Evolutionary conservation across 2,888 invertebrate species (phyloP).

Genomic region (Lathronympha strigana): DNA sequence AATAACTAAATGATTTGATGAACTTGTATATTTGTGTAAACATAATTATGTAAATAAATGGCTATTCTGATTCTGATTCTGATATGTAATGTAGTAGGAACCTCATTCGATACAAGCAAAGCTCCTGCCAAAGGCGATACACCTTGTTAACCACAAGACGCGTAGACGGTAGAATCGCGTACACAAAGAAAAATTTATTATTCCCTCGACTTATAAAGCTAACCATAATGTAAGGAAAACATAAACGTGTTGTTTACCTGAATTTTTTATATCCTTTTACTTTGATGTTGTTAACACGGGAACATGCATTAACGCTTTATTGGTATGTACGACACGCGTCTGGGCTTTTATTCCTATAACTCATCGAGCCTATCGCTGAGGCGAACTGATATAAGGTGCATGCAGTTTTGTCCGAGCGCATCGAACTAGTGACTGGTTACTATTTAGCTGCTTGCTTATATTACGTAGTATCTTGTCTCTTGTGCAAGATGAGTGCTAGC

Average conservation of each 20-base stretch:
- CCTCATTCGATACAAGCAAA: slow-evolving; percentile 2
- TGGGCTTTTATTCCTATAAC: neutral
- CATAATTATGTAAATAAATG: no score
- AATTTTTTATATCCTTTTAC: slow-evolving; percentile 13
- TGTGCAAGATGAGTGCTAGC: no score
- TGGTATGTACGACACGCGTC: slow-evolving; percentile 9
- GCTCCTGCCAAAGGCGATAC: slow-evolving; percentile 3
- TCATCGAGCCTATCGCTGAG: neutral
- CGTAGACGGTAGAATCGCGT: slow-evolving; percentile 10
- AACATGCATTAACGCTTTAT: slow-evolving; percentile 25
- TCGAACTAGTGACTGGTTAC: no score
- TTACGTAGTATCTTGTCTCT: no score
- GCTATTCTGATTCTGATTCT: no score
- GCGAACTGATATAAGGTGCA: no score
- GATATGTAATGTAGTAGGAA: no score
- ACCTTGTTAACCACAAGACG: slow-evolving; percentile 24
- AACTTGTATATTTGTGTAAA: no score
- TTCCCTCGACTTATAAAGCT: slow-evolving; percentile 13
- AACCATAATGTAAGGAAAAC: slow-evolving; percentile 14
- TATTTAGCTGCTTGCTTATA: no score
- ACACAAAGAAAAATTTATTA: slow-evolving; percentile 8
- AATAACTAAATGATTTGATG: no score
- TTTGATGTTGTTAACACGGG: slow-evolving; percentile 19
- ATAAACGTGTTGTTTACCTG: slow-evolving; percentile 27
- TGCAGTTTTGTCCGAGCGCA: no score